phyloP scores from a whole-genome alignment of 2,797 vertebrate genomes.

The Eleutherodactylus coqui region DNA sequence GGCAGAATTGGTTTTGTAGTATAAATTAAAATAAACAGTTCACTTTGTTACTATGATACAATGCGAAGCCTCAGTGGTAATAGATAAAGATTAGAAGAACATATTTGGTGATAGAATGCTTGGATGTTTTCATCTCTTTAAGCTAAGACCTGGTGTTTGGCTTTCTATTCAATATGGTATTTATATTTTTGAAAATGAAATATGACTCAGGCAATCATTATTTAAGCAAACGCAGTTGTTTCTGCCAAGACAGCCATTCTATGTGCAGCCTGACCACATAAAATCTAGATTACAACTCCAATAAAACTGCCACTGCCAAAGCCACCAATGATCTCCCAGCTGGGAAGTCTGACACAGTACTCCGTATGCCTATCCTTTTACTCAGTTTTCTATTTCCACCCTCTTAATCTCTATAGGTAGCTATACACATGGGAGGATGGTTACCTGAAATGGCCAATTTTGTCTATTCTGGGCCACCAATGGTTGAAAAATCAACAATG shows the following conservation, averaged over 20 bases:
- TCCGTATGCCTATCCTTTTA: too few relatives aligned
- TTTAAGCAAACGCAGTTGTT: neutral
- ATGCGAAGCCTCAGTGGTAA: neutral
- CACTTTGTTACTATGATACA: neutral
- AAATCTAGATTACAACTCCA: neutral
- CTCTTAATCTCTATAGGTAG: too few relatives aligned
- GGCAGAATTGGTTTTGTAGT: constrained; percentile 4
- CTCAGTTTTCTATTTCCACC: too few relatives aligned
- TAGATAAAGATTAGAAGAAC: neutral
- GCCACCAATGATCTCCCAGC: neutral
- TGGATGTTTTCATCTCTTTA: neutral
- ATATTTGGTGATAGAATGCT: neutral
- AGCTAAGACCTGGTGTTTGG: neutral
- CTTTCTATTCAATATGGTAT: neutral
- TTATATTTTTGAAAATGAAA: neutral
- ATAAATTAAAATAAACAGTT: constrained; percentile 15
- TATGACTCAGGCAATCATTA: neutral
- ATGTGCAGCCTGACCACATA: neutral
- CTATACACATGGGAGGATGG: too few relatives aligned
- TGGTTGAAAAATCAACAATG: too few relatives aligned
- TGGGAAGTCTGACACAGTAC: neutral
- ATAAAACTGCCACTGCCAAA: neutral
- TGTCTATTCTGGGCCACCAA: too few relatives aligned
- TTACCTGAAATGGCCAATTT: too few relatives aligned
- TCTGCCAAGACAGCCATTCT: too few relatives aligned